These are phyloP conservation scores for Cyanoramphus novaezelandiae DNA, from an alignment of 2,113 vertebrate species.

Conservation along the genomic window DNA sequence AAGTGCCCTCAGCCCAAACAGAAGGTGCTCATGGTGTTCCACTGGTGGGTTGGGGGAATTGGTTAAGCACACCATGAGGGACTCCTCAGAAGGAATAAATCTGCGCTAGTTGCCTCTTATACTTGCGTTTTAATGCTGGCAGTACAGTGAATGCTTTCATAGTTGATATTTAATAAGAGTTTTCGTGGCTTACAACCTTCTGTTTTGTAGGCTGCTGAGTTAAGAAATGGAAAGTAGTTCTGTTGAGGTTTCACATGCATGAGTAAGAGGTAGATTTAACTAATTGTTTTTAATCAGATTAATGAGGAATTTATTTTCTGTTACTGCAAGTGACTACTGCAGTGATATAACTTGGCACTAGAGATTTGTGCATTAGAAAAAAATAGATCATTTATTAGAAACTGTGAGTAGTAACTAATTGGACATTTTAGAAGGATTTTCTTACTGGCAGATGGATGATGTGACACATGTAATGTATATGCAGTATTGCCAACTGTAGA, in stretches of 20 bases:
- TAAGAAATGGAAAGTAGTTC: background rate
- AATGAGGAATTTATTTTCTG: slow-evolving; percentile 9
- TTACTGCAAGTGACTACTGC: slow-evolving; percentile 7
- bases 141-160: background rate
- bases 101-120: background rate
- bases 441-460: slow-evolving; percentile 54
- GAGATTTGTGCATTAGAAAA: background rate
- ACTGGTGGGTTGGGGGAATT: background rate
- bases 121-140: background rate
- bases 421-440: background rate
- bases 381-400: background rate
- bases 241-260: background rate
- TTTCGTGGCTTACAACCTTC: background rate
- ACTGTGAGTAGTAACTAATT: slow-evolving; percentile 1
- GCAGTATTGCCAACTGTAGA: slow-evolving; percentile 15
- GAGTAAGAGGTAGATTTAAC: slow-evolving; percentile 16
- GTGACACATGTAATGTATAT: slow-evolving; percentile 46
- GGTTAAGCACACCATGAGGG: background rate
- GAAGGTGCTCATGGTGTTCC: background rate
- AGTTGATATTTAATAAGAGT: background rate
- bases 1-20: background rate
- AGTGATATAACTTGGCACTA: background rate
- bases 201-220: slow-evolving; percentile 33
- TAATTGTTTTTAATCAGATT: slow-evolving; percentile 13
- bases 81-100: background rate